Conservation (phyloP, 2,113 vertebrate genomes). For the Calonectris borealis region DNA sequence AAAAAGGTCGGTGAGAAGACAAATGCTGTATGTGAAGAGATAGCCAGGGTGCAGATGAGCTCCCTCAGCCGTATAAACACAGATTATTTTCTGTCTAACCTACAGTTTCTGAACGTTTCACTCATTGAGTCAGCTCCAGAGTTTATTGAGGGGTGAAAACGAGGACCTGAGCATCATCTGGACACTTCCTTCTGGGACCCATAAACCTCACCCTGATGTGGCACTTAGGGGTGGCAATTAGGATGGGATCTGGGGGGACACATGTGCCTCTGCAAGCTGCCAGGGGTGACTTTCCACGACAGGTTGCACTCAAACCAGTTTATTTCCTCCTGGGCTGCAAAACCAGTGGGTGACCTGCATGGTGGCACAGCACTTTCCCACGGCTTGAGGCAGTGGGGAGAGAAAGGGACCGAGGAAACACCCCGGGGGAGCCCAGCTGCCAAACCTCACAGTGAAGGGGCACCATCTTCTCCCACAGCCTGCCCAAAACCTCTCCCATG, state of each 20-base stretch:
- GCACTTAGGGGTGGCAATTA: background rate
- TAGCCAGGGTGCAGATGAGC: background rate
- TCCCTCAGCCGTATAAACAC: conserved; percentile 22
- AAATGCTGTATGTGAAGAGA: background rate
- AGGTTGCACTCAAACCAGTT: background rate
- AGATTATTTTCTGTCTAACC: background rate
- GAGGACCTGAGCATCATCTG: background rate
- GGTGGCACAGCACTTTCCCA: background rate
- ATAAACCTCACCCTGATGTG: background rate
- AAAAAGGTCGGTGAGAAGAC: background rate
- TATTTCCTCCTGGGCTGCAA: background rate
- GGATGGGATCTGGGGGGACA: too few relatives aligned
- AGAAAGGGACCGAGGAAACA: background rate
- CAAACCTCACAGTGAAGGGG: background rate
- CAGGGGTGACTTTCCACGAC: fast-evolving
- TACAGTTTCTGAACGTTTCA: background rate
- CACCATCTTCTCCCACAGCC: background rate
- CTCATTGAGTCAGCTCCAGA: background rate
- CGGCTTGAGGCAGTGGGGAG: background rate
- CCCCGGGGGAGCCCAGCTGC: background rate
- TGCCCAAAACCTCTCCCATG: background rate
- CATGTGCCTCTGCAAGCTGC: background rate
- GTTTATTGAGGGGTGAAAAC: background rate
- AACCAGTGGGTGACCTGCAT: background rate
- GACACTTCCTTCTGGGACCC: background rate